Conservation (phyloP, 1,140 invertebrate genomes). For the Leptinotarsa defecta region DNA sequence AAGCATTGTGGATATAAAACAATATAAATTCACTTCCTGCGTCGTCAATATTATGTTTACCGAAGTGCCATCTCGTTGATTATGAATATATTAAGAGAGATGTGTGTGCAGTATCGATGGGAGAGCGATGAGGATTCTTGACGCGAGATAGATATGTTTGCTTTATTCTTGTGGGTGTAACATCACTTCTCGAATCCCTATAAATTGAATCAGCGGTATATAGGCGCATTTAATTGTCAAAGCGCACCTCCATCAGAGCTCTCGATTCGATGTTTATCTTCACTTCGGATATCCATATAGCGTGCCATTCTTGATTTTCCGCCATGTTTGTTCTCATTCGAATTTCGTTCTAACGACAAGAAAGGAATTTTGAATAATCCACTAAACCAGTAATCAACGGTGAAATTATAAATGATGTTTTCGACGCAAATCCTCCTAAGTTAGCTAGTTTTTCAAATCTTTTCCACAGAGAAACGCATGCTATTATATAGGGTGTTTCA, state of each 20-base stretch:
- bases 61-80: constrained; percentile 46
- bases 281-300: constrained; percentile 39
- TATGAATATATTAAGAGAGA: constrained; percentile 49
- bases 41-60: constrained; percentile 49
- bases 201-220: constrained; percentile 48
- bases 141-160: constrained; percentile 23
- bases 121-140: constrained; percentile 26
- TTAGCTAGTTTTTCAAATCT: too few relatives aligned
- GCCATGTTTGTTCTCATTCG: background rate
- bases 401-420: too few relatives aligned
- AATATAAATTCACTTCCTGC: constrained; percentile 35
- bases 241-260: constrained; percentile 48
- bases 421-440: too few relatives aligned
- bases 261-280: constrained; percentile 51
- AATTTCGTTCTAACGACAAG: background rate
- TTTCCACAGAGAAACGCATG: too few relatives aligned
- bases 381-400: too few relatives aligned
- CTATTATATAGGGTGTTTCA: too few relatives aligned
- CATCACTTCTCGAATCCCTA: constrained; percentile 42
- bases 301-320: constrained; percentile 15
- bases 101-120: constrained; percentile 37
- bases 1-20: constrained; percentile 49
- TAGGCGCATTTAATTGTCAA: constrained; percentile 48
- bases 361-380: too few relatives aligned
- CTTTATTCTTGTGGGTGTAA: constrained; percentile 33